These are phyloP conservation scores for Boloria euphrosyne DNA, from an alignment of 2,888 invertebrate genomes.

Conservation along the genomic window DNA sequence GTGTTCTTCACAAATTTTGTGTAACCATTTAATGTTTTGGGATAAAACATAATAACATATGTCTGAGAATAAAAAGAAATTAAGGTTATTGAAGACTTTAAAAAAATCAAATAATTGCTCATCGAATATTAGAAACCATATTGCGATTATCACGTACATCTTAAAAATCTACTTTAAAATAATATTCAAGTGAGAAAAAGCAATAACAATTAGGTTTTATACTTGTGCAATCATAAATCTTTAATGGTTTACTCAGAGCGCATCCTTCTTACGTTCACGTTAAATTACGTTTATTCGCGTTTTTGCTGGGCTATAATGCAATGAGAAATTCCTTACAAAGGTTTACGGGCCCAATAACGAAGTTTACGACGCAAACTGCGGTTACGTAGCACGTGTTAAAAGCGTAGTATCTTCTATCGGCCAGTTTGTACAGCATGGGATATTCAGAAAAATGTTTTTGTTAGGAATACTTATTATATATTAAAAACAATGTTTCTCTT, in stretches of 20 bases:
- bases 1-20: no score
- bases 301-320: slow-evolving; percentile 34
- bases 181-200: not conserved
- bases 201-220: not conserved
- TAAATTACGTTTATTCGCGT: slow-evolving; percentile 31
- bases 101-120: no score
- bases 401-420: slow-evolving; percentile 47
- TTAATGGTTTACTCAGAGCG: slow-evolving; percentile 7
- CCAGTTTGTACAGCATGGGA: not conserved
- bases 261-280: slow-evolving; percentile 20
- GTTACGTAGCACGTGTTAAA: slow-evolving; percentile 63
- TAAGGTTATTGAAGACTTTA: no score
- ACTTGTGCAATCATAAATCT: slow-evolving; percentile 12
- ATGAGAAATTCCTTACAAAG: slow-evolving; percentile 71
- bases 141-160: not conserved
- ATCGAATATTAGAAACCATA: not conserved
- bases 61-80: no score
- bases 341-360: slow-evolving; percentile 72
- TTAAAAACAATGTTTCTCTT: no score
- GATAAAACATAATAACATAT: no score
- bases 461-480: not conserved
- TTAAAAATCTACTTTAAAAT: not conserved
- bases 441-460: not conserved
- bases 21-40: no score
- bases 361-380: slow-evolving; percentile 68